These are phyloP conservation scores for Hyposoter didymator DNA, from an alignment of 2,888 invertebrate species.

Conservation along the genomic window DNA sequence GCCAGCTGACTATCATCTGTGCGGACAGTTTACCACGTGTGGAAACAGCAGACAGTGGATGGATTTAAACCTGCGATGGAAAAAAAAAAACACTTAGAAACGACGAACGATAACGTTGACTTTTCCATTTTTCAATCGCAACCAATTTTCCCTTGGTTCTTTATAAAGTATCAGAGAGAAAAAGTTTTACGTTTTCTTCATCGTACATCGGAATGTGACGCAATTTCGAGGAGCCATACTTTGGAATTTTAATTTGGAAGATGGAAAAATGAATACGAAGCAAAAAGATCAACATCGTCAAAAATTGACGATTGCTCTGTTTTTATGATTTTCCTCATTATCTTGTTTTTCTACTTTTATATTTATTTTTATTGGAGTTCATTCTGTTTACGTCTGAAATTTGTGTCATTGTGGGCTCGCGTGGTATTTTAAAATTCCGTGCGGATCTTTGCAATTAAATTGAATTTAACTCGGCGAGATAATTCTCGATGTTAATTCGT, in stretches of 20 bases:
- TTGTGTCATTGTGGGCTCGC: background rate
- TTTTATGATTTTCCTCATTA: background rate
- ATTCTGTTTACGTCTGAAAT: background rate
- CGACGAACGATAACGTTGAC: background rate
- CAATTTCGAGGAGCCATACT: background rate
- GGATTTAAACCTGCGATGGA: conserved; percentile 91
- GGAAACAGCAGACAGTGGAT: conserved; percentile 96
- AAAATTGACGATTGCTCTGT: background rate
- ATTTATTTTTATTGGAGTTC: background rate
- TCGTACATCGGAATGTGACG: background rate
- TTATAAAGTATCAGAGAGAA: background rate
- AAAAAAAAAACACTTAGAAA: conserved; percentile 71
- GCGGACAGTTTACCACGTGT: conserved; percentile 92
- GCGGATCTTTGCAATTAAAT: background rate
- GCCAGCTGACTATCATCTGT: conserved; percentile 80
- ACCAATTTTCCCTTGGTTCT: background rate
- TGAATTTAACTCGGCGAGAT: background rate
- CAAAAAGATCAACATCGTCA: background rate
- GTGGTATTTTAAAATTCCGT: background rate
- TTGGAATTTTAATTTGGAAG: background rate
- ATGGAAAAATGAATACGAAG: background rate
- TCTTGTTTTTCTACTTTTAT: background rate
- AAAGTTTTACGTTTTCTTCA: background rate
- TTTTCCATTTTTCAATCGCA: background rate
- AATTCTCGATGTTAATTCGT: background rate